Conservation (phyloP, 2,888 invertebrate genomes). For the Smittia sp. region DNA sequence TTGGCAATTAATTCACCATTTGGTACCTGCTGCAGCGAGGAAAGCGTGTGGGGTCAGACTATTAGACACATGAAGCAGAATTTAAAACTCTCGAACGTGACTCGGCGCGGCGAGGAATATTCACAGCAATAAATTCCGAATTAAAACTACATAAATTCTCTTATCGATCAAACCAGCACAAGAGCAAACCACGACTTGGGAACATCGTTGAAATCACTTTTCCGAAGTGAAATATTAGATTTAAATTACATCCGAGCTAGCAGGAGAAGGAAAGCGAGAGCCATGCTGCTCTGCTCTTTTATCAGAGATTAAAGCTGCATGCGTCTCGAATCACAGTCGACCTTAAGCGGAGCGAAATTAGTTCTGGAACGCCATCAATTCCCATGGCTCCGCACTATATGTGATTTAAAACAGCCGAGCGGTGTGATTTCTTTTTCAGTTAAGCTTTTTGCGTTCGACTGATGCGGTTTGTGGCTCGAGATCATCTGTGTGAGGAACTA, state of each 20-base stretch:
- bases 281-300: conserved; percentile 38
- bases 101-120: conserved; percentile 7
- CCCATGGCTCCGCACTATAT: not conserved
- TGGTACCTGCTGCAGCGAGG: conserved; percentile 22
- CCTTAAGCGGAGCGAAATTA: not conserved
- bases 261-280: conserved; percentile 11
- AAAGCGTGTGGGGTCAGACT: conserved; percentile 32
- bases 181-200: not conserved
- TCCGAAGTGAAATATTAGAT: conserved; percentile 37
- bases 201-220: conserved; percentile 3
- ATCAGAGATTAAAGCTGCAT: conserved; percentile 40
- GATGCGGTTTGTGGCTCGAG: too few relatives aligned
- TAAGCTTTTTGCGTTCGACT: not conserved
- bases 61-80: conserved; percentile 14
- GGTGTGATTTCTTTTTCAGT: not conserved
- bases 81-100: conserved; percentile 26
- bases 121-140: conserved; percentile 35
- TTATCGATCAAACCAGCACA: conserved; percentile 36
- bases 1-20: conserved; percentile 35
- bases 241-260: conserved; percentile 24
- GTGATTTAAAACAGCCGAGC: not conserved
- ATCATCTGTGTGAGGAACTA: too few relatives aligned
- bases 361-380: not conserved
- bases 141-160: conserved; percentile 39
- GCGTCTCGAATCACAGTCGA: conserved; percentile 32